A percentile compares a stretch with the other conserved stretches of the same genome.
Evolutionary conservation across 2,888 invertebrate genomes (phyloP).

Genomic region (Dasypogon diadema): DNA sequence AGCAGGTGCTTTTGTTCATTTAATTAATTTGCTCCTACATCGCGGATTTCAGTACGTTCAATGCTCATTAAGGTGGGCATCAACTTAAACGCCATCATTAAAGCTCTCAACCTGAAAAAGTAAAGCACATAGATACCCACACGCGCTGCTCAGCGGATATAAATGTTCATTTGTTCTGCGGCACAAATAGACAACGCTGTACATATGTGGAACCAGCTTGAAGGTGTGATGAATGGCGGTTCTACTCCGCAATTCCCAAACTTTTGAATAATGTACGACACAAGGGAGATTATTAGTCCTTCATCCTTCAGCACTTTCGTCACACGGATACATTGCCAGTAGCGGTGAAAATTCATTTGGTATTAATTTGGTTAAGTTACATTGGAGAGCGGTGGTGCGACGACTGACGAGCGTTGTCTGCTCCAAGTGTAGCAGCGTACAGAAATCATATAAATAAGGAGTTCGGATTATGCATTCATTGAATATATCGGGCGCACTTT

Average conservation of each 20-base stretch:
- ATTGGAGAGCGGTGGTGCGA: not conserved
- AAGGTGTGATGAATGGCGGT: not conserved
- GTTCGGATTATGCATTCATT: slow-evolving; percentile 36
- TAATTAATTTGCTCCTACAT: slow-evolving; percentile 41
- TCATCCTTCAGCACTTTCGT: slow-evolving; percentile 22
- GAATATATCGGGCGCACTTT: slow-evolving; percentile 23
- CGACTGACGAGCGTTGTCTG: not conserved
- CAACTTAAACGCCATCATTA: slow-evolving; percentile 28
- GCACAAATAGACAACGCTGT: slow-evolving; percentile 2
- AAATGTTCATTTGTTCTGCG: not conserved
- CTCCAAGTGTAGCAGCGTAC: not conserved
- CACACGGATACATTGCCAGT: slow-evolving; percentile 5
- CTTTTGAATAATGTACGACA: slow-evolving; percentile 37
- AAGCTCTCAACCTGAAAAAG: slow-evolving; percentile 35
- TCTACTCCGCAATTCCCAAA: slow-evolving; percentile 10
- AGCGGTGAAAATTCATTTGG: slow-evolving; percentile 22
- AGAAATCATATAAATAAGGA: slow-evolving; percentile 39
- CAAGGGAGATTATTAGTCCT: slow-evolving; percentile 35
- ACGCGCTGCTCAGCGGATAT: not conserved
- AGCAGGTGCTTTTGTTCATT: slow-evolving; percentile 34
- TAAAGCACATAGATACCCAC: not conserved
- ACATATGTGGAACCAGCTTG: not conserved
- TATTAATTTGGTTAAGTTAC: slow-evolving; percentile 28
- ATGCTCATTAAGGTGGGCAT: slow-evolving; percentile 32
- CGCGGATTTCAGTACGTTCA: slow-evolving; percentile 2